Evolutionary conservation across 2,113 vertebrate genomes (phyloP).

Genomic region (Sceloporus tristichus): DNA sequence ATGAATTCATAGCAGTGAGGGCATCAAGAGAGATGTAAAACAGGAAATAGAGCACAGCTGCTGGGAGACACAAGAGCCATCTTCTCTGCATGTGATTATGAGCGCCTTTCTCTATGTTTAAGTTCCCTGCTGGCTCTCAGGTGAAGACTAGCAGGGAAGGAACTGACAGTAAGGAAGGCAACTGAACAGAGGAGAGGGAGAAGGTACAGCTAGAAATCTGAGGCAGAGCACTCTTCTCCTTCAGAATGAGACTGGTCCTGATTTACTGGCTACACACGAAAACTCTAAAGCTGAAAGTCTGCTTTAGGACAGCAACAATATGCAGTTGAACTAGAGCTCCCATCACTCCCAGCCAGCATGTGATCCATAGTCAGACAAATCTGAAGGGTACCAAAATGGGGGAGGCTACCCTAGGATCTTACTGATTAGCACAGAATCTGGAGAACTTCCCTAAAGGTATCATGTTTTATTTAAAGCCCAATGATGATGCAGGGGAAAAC

Average conservation of each 20-base stretch:
- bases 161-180: background rate
- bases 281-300: background rate
- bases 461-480: background rate
- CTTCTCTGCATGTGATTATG: background rate
- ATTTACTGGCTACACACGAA: background rate
- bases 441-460: background rate
- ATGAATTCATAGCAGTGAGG: background rate
- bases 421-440: background rate
- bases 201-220: background rate
- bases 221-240: background rate
- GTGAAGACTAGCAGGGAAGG: background rate
- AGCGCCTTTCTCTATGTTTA: background rate
- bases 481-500: background rate
- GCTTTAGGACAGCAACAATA: background rate
- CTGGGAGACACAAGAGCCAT: background rate
- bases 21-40: background rate
- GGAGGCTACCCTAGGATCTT: too few species aligned
- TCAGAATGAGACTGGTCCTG: background rate
- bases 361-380: too few species aligned
- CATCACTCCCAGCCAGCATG: too few species aligned
- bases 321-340: too few species aligned
- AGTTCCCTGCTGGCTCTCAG: slow-evolving; percentile 10
- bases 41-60: background rate
- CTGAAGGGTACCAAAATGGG: too few species aligned
- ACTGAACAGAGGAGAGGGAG: background rate